These are phyloP conservation scores for Brachionus koreanus DNA, from an alignment of 1,140 invertebrate species.

Conservation along the genomic window DNA sequence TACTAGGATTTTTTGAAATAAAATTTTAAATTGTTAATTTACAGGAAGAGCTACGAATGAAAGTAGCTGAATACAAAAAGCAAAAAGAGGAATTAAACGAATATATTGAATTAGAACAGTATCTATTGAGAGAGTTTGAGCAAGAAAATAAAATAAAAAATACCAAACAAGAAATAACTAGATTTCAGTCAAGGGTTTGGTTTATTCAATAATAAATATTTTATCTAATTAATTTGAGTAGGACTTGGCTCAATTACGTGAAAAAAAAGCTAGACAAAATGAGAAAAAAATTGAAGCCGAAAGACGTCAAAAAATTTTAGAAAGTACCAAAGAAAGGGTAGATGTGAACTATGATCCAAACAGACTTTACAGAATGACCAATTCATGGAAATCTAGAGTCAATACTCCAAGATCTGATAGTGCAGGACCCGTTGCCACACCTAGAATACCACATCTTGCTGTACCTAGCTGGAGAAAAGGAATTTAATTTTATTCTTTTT, in stretches of 20 bases:
- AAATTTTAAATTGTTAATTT: not conserved
- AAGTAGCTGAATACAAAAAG: conserved; percentile 49
- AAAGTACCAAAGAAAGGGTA: conserved; percentile 51
- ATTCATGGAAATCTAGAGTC: conserved; percentile 16
- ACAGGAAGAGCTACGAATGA: conserved; percentile 48
- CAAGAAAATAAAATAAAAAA: conserved; percentile 38
- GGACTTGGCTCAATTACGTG: conserved; percentile 49
- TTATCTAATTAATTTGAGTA: conserved; percentile 34
- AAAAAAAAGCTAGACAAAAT: conserved; percentile 50
- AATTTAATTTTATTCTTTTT: not conserved
- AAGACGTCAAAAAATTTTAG: conserved; percentile 50
- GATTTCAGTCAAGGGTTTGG: conserved; percentile 47
- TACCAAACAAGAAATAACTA: conserved; percentile 5
- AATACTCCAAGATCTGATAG: conserved; percentile 32
- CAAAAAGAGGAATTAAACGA: conserved; percentile 51
- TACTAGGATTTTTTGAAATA: not conserved
- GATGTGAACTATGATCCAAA: conserved; percentile 33
- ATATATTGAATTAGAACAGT: conserved; percentile 46
- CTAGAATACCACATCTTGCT: conserved; percentile 32
- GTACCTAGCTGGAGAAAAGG: conserved; percentile 36
- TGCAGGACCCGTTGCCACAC: not conserved
- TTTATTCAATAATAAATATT: conserved; percentile 47
- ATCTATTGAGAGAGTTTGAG: not conserved
- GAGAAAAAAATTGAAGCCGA: conserved; percentile 49
- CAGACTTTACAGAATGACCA: conserved; percentile 7